These are phyloP conservation scores for Andricus quercusramuli DNA, from an alignment of 2,888 invertebrate species.

Conservation along the genomic window DNA sequence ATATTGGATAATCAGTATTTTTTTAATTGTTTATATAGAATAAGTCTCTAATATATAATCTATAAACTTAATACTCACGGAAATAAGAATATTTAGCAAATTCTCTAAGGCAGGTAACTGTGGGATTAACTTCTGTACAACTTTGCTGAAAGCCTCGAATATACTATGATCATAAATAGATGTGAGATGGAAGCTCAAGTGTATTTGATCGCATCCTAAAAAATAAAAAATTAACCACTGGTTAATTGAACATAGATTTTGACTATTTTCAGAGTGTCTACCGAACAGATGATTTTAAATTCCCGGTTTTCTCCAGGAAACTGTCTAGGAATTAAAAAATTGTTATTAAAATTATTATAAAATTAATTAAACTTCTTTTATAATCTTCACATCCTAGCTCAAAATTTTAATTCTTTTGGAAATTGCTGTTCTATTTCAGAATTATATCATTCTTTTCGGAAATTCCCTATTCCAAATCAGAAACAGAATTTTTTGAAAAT, in stretches of 20 bases:
- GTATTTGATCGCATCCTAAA: slow-evolving; percentile 88
- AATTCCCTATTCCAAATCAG: no score
- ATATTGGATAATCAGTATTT: slow-evolving; percentile 68
- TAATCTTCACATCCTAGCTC: no score
- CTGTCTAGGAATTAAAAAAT: no score
- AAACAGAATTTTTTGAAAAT: no score
- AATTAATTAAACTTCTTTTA: no score
- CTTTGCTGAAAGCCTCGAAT: slow-evolving; percentile 99
- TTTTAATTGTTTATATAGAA: not conserved
- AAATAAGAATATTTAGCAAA: slow-evolving; percentile 97
- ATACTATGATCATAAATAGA: slow-evolving; percentile 99
- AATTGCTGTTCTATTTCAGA: no score
- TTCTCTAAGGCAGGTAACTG: slow-evolving; percentile 98
- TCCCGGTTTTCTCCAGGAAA: no score
- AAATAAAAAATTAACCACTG: slow-evolving; percentile 51
- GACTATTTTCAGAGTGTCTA: not conserved
- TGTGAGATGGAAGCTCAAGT: slow-evolving; percentile 96
- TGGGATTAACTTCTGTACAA: slow-evolving; percentile 98
- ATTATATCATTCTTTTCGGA: no score
- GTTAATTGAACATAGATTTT: not conserved
- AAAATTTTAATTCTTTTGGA: no score
- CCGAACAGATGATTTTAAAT: no score
- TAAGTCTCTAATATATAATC: not conserved
- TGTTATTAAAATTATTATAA: no score
- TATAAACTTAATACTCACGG: slow-evolving; percentile 83